Percentiles rank a stretch among this genome's conserved stretches.
These are phyloP conservation scores for Hoplodrina blanda DNA, from an alignment of 2,888 invertebrate species.

Conservation along the genomic window DNA sequence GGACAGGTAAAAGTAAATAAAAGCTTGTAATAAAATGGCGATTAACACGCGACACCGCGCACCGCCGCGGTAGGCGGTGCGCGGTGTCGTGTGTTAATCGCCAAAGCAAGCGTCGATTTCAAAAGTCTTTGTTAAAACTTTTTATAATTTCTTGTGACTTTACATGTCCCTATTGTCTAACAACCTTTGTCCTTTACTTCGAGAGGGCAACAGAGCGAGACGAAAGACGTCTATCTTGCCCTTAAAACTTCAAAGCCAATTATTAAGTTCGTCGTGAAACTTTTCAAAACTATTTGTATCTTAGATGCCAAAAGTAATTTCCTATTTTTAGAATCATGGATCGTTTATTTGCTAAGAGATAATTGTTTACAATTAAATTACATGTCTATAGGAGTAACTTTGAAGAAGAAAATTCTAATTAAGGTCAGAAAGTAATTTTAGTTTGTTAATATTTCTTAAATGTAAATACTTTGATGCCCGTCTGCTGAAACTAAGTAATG, in stretches of 20 bases:
- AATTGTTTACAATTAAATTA: neutral
- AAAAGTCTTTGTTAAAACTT: neutral
- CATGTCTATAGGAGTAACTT: neutral
- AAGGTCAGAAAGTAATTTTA: too few species aligned
- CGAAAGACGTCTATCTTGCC: slow-evolving; percentile 11
- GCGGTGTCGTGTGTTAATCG: too few species aligned
- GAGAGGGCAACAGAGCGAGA: slow-evolving; percentile 6
- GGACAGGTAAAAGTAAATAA: too few species aligned
- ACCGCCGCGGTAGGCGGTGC: too few species aligned
- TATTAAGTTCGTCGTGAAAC: slow-evolving; percentile 13
- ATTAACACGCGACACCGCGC: too few species aligned
- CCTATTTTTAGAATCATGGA: neutral
- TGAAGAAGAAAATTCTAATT: neutral
- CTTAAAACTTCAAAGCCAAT: slow-evolving; percentile 30
- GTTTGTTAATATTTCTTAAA: too few species aligned
- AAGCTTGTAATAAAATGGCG: too few species aligned
- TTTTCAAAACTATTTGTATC: slow-evolving; percentile 16
- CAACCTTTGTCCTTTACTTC: slow-evolving; percentile 10
- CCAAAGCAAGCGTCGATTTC: neutral
- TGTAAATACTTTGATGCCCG: too few species aligned
- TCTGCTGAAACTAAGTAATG: too few species aligned
- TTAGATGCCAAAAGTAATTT: neutral
- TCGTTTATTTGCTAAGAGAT: neutral
- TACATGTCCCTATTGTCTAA: slow-evolving; percentile 11
- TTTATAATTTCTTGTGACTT: slow-evolving; percentile 6